Evolutionary conservation across 2,888 invertebrate species (phyloP).

Genomic region (Exephanes ischioxanthus): DNA sequence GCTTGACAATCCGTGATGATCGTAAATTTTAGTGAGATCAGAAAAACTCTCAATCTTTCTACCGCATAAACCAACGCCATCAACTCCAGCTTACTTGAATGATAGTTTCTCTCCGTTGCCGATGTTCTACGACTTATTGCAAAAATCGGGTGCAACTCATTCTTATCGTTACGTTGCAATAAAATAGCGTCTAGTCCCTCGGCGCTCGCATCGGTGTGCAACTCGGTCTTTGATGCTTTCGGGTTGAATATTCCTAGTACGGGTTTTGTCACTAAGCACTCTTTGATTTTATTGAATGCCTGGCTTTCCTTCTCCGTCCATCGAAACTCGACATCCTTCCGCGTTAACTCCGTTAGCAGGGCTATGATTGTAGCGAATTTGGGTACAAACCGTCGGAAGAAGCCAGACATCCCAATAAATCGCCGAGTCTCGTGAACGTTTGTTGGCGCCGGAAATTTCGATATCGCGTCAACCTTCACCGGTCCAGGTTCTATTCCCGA

Average conservation of each 20-base stretch:
- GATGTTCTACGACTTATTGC: constrained; percentile 31
- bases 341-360: no score
- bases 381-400: no score
- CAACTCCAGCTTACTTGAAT: not conserved
- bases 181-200: constrained; percentile 34
- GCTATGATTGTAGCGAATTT: no score
- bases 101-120: constrained; percentile 18
- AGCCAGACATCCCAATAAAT: no score
- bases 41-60: constrained; percentile 45
- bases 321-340: constrained; percentile 43
- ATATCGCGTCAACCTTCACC: constrained; percentile 56
- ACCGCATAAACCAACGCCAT: constrained; percentile 36
- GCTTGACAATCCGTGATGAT: constrained; percentile 70
- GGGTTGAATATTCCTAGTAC: not conserved
- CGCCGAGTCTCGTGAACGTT: constrained; percentile 8
- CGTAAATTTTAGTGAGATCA: constrained; percentile 60
- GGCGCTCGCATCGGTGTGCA: not conserved
- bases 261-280: not conserved
- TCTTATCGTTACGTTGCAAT: constrained; percentile 11
- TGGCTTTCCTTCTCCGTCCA: not conserved
- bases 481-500: constrained; percentile 68
- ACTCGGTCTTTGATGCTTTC: not conserved
- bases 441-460: constrained; percentile 48
- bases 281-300: constrained; percentile 2
- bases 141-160: constrained; percentile 34